Evolutionary conservation across 2,888 invertebrate genomes (phyloP).

Genomic region (Phaedon cochleariae): DNA sequence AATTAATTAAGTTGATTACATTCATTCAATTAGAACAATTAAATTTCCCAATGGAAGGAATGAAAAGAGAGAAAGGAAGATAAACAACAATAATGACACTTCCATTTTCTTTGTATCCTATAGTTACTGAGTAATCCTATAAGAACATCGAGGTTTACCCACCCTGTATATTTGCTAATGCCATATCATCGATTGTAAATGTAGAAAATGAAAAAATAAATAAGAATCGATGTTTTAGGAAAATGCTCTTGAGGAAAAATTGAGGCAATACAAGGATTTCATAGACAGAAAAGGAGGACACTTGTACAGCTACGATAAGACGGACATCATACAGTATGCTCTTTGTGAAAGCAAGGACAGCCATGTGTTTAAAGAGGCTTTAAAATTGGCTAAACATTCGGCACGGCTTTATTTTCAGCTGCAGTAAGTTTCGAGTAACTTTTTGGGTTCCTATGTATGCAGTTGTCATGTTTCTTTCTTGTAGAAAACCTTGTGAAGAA

Average conservation of each 20-base stretch:
- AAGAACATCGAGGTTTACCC: no score
- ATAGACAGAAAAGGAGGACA: constrained; percentile 70
- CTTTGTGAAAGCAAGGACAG: constrained; percentile 71
- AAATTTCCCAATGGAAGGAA: no score
- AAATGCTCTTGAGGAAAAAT: constrained; percentile 60
- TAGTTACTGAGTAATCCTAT: no score
- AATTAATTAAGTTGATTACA: no score
- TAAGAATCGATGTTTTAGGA: no score
- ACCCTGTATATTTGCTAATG: no score
- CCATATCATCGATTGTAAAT: no score
- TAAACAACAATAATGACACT: no score
- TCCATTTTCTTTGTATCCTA: no score
- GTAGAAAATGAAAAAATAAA: no score
- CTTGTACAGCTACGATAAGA: constrained; percentile 69
- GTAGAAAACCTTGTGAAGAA: constrained; percentile 48
- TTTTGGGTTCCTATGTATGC: neutral
- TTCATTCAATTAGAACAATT: no score
- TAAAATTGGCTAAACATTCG: constrained; percentile 63
- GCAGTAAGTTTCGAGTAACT: constrained; percentile 59
- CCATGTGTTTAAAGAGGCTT: constrained; percentile 62
- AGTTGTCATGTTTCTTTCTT: constrained; percentile 23
- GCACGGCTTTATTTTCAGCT: constrained; percentile 71
- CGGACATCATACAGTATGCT: constrained; percentile 76
- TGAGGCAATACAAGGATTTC: constrained; percentile 68
- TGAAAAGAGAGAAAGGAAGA: no score